Percentiles rank a stretch among this genome's conserved stretches.
Conservation (phyloP, 2,888 invertebrate species). For the Labia minor region DNA sequence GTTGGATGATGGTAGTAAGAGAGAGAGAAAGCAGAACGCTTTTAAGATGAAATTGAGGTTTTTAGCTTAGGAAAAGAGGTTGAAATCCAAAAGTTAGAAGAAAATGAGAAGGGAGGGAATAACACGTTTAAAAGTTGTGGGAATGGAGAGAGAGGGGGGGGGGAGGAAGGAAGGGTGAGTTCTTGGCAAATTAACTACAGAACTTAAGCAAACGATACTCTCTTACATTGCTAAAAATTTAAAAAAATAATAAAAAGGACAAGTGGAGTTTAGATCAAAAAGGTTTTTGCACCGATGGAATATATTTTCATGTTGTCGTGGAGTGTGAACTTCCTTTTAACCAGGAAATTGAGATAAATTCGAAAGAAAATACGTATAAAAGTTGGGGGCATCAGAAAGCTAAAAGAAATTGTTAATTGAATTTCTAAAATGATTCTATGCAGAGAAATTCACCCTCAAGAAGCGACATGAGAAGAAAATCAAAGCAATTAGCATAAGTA, state of each 20-base stretch:
- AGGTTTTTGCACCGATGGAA: neutral
- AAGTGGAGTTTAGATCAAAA: neutral
- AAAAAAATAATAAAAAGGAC: neutral
- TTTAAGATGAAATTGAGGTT: conserved; percentile 13
- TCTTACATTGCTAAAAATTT: neutral
- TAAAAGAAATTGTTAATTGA: too few species aligned
- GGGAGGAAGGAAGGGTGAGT: neutral
- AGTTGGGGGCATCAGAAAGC: too few species aligned
- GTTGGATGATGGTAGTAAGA: too few species aligned
- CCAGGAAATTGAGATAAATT: too few species aligned
- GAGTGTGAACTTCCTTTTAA: too few species aligned
- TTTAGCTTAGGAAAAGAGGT: neutral
- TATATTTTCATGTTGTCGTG: neutral
- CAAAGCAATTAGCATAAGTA: too few species aligned
- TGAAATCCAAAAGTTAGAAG: too few species aligned
- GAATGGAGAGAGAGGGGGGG: neutral
- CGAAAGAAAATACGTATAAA: too few species aligned
- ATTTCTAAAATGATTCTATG: too few species aligned
- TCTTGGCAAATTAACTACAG: neutral
- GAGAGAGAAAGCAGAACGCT: conserved; percentile 5
- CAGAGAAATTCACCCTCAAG: too few species aligned
- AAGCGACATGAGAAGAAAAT: too few species aligned
- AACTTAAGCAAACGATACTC: conserved; percentile 1
- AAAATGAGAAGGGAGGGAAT: too few species aligned
- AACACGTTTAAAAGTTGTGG: neutral